These are phyloP conservation scores for Cairina moschata DNA, from an alignment of 2,113 vertebrate genomes.

Conservation along the genomic window DNA sequence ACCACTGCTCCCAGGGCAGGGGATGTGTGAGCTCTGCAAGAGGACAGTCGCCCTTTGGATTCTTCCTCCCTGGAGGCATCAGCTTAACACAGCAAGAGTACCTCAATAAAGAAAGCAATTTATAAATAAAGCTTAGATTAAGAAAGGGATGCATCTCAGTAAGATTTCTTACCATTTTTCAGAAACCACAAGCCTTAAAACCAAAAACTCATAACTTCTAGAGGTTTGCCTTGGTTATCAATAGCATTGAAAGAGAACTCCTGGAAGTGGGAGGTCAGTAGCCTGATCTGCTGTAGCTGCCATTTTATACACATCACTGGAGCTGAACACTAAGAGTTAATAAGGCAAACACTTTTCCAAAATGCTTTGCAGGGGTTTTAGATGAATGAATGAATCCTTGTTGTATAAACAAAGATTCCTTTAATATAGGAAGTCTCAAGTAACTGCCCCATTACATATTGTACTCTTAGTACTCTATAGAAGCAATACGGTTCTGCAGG, in stretches of 20 bases:
- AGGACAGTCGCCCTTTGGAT: fast-evolving
- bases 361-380: not conserved
- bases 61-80: not conserved
- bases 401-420: constrained; percentile 48
- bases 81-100: not conserved
- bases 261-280: not conserved
- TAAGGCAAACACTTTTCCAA: not conserved
- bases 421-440: not conserved
- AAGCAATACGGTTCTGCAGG: not conserved
- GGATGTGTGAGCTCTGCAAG: fast-evolving
- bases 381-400: constrained; percentile 60
- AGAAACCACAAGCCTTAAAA: not conserved
- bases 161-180: not conserved
- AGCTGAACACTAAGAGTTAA: not conserved
- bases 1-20: not conserved
- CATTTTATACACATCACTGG: not conserved
- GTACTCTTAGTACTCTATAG: not conserved
- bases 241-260: fast-evolving
- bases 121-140: not conserved
- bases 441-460: not conserved
- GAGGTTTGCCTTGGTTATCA: not conserved
- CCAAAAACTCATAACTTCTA: fast-evolving
- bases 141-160: not conserved
- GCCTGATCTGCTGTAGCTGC: not conserved
- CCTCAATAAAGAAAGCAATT: not conserved